Base-by-base conservation (phyloP, 2,888 invertebrate genomes). In the Brachyopa scutellaris region DNA sequence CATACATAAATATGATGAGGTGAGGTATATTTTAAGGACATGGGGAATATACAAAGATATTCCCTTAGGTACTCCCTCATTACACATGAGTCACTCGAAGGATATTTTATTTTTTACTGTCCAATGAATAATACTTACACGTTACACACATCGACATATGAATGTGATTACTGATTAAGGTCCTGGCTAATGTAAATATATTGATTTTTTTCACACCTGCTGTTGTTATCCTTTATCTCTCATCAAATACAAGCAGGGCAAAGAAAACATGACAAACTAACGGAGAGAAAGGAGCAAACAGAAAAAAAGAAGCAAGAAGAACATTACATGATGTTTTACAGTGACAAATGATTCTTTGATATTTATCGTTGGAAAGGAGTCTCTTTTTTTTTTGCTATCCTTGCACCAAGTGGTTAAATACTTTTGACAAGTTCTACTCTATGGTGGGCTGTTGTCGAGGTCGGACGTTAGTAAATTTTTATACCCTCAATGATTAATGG, bases 341-440 rank as follows among this genome's bases (percentile, higher is more conserved):
- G 55, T 79, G 79, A 79, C 79, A 79, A 79, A 79, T 79, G 74
- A 74, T 67, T 67, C 74, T 55, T 67, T 79, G 73, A 79, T 79
- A 67, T 74, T 45, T 74, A 79, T 79, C 79, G 61, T 79, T 73
- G 36, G 33, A 79, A 62, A 53, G 55, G 38, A 55, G n/a, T n/a
- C n/a, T n/a, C n/a, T n/a, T n/a, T n/a, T n/a, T n/a, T n/a, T n/a
- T 47, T 67, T 73, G 73, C 55, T 66, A 66, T 73, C 59, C 73
- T 67, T 67, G 31, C 47, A 40, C 73, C 67, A 74, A 73, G 74
- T 74, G 66, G 74, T 79, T 79, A 79, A 79, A 79, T 79, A 79
- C 74, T 79, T 79, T 79, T 79, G 78, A 78, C 78, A 72, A 42
- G 36, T 66, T 59, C 5, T 31, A 3, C 40, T 38, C 9, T 26